These are phyloP conservation scores for Aleiodes testaceus DNA, from an alignment of 2,888 invertebrate genomes.

Conservation along the genomic window DNA sequence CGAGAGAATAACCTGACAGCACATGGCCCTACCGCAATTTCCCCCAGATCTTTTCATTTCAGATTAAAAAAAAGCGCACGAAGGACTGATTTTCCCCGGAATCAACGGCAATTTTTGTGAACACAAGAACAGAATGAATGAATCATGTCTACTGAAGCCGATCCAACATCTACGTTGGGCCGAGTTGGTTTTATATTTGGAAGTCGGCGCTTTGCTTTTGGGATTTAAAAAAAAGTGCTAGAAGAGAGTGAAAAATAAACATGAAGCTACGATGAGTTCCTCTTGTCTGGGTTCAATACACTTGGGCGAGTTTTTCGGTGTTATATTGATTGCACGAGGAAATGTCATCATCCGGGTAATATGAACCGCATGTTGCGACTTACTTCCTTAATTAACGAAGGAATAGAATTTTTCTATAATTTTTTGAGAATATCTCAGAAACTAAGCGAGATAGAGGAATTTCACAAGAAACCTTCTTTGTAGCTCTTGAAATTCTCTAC, in stretches of 20 bases:
- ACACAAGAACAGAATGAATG: constrained; percentile 1
- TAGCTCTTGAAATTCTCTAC: too few species aligned
- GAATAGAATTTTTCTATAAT: too few species aligned
- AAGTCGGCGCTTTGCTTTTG: constrained; percentile 8
- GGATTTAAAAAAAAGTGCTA: neutral
- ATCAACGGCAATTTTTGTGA: neutral
- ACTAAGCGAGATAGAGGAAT: too few species aligned
- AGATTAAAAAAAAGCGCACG: neutral
- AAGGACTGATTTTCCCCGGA: neutral
- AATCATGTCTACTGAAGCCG: constrained; percentile 10
- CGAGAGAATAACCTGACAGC: constrained; percentile 27
- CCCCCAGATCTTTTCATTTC: neutral
- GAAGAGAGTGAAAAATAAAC: constrained; percentile 23
- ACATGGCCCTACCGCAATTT: neutral
- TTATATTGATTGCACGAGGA: too few species aligned
- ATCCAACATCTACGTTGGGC: neutral
- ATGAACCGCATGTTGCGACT: too few species aligned
- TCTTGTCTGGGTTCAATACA: constrained; percentile 6
- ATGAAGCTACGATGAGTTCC: constrained; percentile 4
- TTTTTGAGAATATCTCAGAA: too few species aligned
- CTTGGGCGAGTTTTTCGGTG: constrained; percentile 11
- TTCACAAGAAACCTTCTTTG: too few species aligned
- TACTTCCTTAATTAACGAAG: too few species aligned
- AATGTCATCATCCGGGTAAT: too few species aligned
- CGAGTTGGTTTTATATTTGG: constrained; percentile 31